Percentiles rank a stretch among this genome's conserved stretches.
Conservation (phyloP, 2,113 vertebrate genomes). For the Thryonomys swinderianus region DNA sequence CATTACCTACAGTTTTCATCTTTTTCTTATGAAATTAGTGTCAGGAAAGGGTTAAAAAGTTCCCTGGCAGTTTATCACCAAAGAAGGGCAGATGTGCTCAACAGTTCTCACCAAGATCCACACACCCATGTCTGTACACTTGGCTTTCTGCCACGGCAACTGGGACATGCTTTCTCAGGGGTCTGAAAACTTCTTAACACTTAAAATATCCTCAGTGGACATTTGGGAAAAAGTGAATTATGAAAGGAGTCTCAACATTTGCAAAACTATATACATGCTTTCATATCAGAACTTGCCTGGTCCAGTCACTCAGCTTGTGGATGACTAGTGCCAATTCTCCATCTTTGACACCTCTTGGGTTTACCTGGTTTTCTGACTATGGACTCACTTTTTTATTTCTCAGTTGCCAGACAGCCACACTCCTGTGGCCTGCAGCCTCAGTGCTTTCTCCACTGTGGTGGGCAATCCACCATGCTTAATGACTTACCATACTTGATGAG, state of each 20-base stretch:
- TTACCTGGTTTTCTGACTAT: background rate
- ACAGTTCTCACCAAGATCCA: conserved; percentile 16
- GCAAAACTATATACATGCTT: background rate
- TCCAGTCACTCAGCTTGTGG: background rate
- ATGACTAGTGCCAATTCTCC: background rate
- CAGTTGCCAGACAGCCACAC: background rate
- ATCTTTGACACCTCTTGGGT: background rate
- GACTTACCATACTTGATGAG: background rate
- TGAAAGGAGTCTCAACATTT: background rate
- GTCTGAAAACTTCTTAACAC: conserved; percentile 32
- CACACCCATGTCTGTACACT: conserved; percentile 49
- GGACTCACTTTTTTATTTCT: background rate
- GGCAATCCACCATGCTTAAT: too few species aligned
- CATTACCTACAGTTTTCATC: background rate
- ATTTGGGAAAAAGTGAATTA: background rate
- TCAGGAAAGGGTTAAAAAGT: conserved; percentile 30
- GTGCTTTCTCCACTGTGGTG: background rate
- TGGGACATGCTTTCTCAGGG: background rate
- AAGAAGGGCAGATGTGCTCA: conserved; percentile 18
- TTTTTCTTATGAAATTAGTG: background rate
- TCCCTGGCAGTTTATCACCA: background rate
- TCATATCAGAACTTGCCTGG: background rate
- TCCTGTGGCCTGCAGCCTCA: too few species aligned
- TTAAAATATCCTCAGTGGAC: background rate
- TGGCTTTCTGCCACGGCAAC: conserved; percentile 65